Evolutionary conservation across 2,888 invertebrate species (phyloP).

Genomic region (Pollenia griseotomentosa): DNA sequence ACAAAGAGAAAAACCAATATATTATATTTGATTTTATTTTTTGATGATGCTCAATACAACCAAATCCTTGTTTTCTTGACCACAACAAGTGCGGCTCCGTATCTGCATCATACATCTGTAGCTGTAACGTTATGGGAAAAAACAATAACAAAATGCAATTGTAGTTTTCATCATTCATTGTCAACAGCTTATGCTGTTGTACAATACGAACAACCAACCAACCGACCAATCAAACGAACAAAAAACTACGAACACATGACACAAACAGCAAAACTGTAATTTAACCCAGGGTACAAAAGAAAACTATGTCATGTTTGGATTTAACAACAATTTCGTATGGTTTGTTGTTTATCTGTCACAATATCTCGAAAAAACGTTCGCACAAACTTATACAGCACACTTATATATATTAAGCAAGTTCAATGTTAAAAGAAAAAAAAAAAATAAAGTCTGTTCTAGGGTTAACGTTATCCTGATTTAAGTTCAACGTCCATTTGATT

Average conservation of each 20-base stretch:
- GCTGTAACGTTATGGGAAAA: background rate
- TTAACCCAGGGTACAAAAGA: conserved; percentile 31
- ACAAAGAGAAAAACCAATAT: conserved; percentile 24
- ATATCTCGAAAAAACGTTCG: conserved; percentile 10
- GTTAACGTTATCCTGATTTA: too few relatives aligned
- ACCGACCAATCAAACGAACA: background rate
- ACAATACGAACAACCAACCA: background rate
- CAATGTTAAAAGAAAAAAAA: too few relatives aligned
- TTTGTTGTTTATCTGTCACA: conserved; percentile 35
- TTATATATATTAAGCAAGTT: background rate
- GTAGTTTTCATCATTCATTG: conserved; percentile 56
- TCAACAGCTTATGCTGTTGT: conserved; percentile 43
- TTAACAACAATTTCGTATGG: conserved; percentile 46
- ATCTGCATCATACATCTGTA: background rate
- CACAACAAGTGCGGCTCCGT: conserved; percentile 12
- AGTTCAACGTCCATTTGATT: too few relatives aligned
- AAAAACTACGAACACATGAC: conserved; percentile 24
- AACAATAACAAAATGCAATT: background rate
- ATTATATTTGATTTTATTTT: conserved; percentile 45
- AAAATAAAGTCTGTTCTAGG: too few relatives aligned
- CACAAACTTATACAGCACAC: background rate
- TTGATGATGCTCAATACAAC: conserved; percentile 24
- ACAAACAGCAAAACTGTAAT: conserved; percentile 49
- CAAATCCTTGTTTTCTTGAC: conserved; percentile 54
- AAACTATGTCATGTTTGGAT: conserved; percentile 50